Conservation (phyloP, 2,888 invertebrate species). For the Leptodirus hochenwartii region DNA sequence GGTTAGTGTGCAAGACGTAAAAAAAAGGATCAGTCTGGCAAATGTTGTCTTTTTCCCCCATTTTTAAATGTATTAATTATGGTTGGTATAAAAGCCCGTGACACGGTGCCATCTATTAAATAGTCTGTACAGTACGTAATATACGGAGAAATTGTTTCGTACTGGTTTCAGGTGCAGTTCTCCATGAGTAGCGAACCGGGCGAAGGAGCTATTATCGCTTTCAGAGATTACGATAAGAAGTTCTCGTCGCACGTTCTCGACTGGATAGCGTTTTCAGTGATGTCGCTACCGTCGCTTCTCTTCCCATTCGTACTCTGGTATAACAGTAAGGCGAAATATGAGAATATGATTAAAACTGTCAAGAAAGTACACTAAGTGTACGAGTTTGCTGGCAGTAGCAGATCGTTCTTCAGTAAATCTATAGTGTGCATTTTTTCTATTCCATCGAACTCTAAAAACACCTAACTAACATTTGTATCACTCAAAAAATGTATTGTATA, state of each 20-base stretch:
- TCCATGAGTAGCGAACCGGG: constrained; percentile 78
- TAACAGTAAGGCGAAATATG: constrained; percentile 88
- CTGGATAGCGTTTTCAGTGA: constrained; percentile 92
- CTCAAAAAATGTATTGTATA: no score
- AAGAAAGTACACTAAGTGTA: constrained; percentile 40
- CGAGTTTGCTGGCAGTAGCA: no score
- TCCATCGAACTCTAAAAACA: no score
- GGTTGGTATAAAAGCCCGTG: no score
- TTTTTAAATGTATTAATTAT: constrained; percentile 3
- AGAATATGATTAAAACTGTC: constrained; percentile 48
- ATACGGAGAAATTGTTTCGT: background rate
- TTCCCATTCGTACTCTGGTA: constrained; percentile 92
- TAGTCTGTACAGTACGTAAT: no score
- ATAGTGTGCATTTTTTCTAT: no score
- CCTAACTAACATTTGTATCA: no score
- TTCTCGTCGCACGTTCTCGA: constrained; percentile 95
- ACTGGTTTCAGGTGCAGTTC: constrained; percentile 43
- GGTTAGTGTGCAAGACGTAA: constrained; percentile 31
- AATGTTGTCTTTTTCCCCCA: background rate
- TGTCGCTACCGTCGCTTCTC: constrained; percentile 87
- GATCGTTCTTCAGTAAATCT: no score
- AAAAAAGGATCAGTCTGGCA: background rate
- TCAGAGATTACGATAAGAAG: constrained; percentile 85
- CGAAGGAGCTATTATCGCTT: constrained; percentile 84
- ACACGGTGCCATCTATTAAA: no score